These are phyloP conservation scores for Sparus aurata DNA, from an alignment of 2,797 vertebrate genomes.

Conservation along the genomic window DNA sequence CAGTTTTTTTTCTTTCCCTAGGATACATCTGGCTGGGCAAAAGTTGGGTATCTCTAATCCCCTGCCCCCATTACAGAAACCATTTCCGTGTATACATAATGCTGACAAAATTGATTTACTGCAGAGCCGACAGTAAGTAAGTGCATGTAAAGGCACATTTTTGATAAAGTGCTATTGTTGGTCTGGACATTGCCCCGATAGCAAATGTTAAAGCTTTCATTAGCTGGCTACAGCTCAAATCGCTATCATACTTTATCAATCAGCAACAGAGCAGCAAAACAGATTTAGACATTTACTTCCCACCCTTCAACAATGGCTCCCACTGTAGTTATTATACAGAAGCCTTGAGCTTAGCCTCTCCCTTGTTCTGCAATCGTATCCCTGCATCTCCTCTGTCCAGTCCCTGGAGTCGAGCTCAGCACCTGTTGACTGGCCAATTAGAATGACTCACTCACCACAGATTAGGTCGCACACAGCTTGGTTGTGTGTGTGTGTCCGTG, in stretches of 20 bases:
- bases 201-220: not conserved
- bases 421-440: slow-evolving; percentile 85
- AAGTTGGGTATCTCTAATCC: not conserved
- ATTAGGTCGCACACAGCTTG: slow-evolving; percentile 65
- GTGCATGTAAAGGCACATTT: not conserved
- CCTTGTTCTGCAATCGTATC: slow-evolving; percentile 66
- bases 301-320: slow-evolving; percentile 58
- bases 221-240: not conserved
- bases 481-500: slow-evolving; percentile 28
- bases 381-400: slow-evolving; percentile 50
- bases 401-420: slow-evolving; percentile 62
- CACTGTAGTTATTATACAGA: slow-evolving; percentile 73
- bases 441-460: slow-evolving; percentile 76
- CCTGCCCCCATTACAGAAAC: not conserved
- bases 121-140: not conserved
- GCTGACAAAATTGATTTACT: not conserved
- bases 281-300: slow-evolving; percentile 49
- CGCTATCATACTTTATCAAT: not conserved
- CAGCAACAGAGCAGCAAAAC: slow-evolving; percentile 12
- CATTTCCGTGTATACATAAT: not conserved
- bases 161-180: not conserved
- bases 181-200: not conserved
- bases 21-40: not conserved
- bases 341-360: slow-evolving; percentile 65
- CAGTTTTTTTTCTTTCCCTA: not conserved